Evolutionary conservation across 2,888 invertebrate genomes (phyloP), one percentile per base, ranked within the genome.

Genomic region (Blastobasis adustella): DNA sequence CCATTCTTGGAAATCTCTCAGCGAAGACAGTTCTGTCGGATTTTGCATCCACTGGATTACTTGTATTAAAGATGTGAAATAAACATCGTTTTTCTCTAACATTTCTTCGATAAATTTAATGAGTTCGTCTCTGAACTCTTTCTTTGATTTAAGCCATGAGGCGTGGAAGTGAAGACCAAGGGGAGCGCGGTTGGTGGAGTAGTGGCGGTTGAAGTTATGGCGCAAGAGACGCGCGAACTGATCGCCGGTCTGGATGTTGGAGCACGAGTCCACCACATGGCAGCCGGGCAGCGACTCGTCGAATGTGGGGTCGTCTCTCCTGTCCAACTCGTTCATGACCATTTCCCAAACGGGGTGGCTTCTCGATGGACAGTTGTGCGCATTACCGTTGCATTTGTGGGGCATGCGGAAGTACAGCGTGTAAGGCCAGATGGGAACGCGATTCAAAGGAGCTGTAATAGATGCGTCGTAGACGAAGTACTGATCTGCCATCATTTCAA

Each of bases 1-100:
- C 97, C 97, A 97, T 79, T 96, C 96, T 67, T 94, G 94, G 92
- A 97, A 97, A 76, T 97, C 97, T 64, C 96, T 91, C 49, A 97
- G 91, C 42, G 93, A 93, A 47, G 95, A 93, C 60, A 96, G 76
- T 80, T 97, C 97, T 39, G 96, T 96, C 51, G 97, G 97, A 68
- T 95, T 96, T 83, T 97, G 97, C 96, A 97, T 97, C 97, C 97
- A 97, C 82, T 97, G 96, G 71, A 97, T 96, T 38, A 97, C 97
- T 91, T 95, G 91, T 65, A 96, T 92, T 90, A 95, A 94, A 55
- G 96, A 97, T 57, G 96, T 96, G 80, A 97, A 97, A 89, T 97
- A 97, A 38, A 97, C 97, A 73, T 97, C 97, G 72, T 95, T 96
- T 71, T 94, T 92, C 63, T 91, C 93, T 65, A 95, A 85, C 95